Evolutionary conservation across 2,113 vertebrate species (phyloP).

Genomic region (Camelus bactrianus): DNA sequence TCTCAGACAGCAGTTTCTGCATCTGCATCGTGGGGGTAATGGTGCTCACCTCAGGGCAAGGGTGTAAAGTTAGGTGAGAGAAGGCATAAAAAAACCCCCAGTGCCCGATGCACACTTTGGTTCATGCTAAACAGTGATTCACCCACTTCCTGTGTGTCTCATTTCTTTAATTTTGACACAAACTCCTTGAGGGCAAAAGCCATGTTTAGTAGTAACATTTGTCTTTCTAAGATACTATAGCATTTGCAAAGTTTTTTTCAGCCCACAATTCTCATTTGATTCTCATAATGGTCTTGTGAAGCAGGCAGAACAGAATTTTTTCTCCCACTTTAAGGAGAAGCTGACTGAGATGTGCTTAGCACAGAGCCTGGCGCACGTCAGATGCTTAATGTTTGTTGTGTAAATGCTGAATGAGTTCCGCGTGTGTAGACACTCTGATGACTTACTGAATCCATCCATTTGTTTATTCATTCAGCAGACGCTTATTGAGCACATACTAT

Average conservation of each 20-base stretch:
- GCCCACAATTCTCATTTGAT: background rate
- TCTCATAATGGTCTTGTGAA: background rate
- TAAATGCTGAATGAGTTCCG: background rate
- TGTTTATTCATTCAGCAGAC: conserved; percentile 1
- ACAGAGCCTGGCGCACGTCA: background rate
- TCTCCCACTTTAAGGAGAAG: background rate
- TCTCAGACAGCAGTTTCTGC: background rate
- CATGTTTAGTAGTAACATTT: background rate
- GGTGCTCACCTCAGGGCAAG: background rate
- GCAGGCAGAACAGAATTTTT: background rate
- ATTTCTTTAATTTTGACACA: background rate
- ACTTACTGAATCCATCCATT: background rate
- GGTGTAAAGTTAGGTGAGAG: background rate
- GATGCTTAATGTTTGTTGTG: background rate
- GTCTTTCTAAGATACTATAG: background rate
- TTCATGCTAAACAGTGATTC: background rate
- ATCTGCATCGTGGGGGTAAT: background rate
- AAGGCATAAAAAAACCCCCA: too few relatives aligned
- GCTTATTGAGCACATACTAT: background rate
- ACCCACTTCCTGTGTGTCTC: background rate
- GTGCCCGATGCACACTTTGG: background rate
- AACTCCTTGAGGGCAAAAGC: background rate
- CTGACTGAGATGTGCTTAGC: background rate
- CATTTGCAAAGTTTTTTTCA: background rate
- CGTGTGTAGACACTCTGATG: background rate